Conservation (phyloP, 1,140 invertebrate genomes). For the Phymastichus coffea region DNA sequence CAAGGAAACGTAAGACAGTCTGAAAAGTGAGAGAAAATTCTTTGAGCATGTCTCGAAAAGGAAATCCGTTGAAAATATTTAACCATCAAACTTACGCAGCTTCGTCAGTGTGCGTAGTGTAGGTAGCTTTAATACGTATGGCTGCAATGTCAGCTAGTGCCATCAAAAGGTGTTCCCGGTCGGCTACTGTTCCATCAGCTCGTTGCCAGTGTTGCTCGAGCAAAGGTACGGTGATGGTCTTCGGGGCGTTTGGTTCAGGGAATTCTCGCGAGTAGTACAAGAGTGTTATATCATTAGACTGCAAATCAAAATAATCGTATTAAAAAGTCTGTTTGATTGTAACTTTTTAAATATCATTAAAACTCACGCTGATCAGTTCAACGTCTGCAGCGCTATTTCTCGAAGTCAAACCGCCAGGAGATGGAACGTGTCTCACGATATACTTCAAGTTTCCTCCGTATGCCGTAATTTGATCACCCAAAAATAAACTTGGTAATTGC, state of each 20-base stretch:
- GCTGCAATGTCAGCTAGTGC: conserved; percentile 84
- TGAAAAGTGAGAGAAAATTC: conserved; percentile 43
- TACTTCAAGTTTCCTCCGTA: conserved; percentile 90
- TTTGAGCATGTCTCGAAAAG: neutral
- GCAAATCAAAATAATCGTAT: conserved; percentile 46
- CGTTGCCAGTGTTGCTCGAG: conserved; percentile 81
- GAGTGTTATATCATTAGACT: conserved; percentile 77
- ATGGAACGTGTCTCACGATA: conserved; percentile 74
- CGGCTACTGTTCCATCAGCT: conserved; percentile 76
- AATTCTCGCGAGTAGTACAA: conserved; percentile 65
- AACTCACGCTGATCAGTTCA: conserved; percentile 74
- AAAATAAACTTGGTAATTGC: conserved; percentile 76
- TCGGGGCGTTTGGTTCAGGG: conserved; percentile 61
- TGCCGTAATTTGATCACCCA: conserved; percentile 89
- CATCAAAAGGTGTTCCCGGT: conserved; percentile 89
- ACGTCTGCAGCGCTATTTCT: conserved; percentile 85
- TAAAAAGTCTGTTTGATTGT: conserved; percentile 16
- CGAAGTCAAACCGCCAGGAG: conserved; percentile 69
- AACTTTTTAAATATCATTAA: conserved; percentile 18
- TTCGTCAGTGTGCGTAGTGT: conserved; percentile 76
- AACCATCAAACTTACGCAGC: conserved; percentile 70
- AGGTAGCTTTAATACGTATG: conserved; percentile 92
- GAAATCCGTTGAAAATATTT: neutral
- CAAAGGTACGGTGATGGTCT: conserved; percentile 71
- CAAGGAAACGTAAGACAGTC: conserved; percentile 71